phyloP scores from a whole-genome alignment of 2,797 vertebrate genomes.

The Cryptoprocta ferox region DNA sequence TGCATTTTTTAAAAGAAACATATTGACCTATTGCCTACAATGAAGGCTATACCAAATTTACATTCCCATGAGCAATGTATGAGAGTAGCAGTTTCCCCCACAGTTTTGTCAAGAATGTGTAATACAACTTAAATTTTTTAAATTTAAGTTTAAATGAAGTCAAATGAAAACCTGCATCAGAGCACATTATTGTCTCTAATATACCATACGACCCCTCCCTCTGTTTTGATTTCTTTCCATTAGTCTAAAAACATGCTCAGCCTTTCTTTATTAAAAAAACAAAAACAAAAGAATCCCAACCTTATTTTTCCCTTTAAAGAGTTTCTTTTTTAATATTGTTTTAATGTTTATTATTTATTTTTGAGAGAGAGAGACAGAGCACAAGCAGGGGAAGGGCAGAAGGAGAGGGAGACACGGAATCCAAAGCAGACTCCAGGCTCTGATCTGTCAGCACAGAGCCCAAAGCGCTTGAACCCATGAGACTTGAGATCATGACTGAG shows the following conservation, averaged over 20 bases:
- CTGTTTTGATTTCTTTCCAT: not conserved
- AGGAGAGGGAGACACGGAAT: too few relatives aligned
- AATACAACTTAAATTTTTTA: not conserved
- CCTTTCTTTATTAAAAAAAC: not conserved
- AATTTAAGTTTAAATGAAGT: too few relatives aligned
- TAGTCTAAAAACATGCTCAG: not conserved
- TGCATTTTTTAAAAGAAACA: not conserved
- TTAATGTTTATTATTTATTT: too few relatives aligned
- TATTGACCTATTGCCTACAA: not conserved
- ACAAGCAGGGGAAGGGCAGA: too few relatives aligned
- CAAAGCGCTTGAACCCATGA: too few relatives aligned
- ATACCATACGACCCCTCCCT: not conserved
- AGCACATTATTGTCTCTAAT: not conserved
- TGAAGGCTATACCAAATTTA: not conserved
- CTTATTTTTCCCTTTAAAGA: not conserved
- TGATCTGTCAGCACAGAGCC: too few relatives aligned
- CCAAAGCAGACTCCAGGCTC: too few relatives aligned
- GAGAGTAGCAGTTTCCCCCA: not conserved
- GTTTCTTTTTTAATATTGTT: too few relatives aligned
- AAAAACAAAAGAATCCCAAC: not conserved
- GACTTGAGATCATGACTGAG: too few relatives aligned
- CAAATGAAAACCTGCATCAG: not conserved
- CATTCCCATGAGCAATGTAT: not conserved
- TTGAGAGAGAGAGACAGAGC: too few relatives aligned
- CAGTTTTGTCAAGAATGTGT: not conserved